These are phyloP conservation scores for Aphis gossypii DNA, from an alignment of 1,140 invertebrate species.

Conservation along the genomic window DNA sequence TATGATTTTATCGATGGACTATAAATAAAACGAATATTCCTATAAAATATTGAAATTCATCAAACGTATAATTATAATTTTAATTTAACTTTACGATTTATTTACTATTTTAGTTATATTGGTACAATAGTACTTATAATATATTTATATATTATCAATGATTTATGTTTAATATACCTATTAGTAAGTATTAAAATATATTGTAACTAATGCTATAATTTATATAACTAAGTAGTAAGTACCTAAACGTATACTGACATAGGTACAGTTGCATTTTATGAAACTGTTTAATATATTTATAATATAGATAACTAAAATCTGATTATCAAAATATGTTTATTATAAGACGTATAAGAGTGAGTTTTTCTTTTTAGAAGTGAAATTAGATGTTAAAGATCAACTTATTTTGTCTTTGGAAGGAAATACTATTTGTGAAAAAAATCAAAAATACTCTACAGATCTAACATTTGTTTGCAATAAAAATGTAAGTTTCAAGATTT, in stretches of 20 bases:
- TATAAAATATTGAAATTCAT: too few species aligned
- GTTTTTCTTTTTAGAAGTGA: conserved; percentile 38
- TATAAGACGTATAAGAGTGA: neutral
- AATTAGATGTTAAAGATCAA: conserved; percentile 30
- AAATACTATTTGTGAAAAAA: neutral
- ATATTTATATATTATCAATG: too few species aligned
- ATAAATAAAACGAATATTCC: too few species aligned
- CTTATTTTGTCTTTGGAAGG: conserved; percentile 45
- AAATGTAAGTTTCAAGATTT: conserved; percentile 19
- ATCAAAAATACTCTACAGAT: conserved; percentile 9
- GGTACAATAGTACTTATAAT: too few species aligned
- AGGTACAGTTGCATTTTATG: neutral
- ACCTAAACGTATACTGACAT: neutral
- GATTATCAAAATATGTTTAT: neutral
- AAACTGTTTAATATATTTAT: neutral
- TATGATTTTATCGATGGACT: too few species aligned
- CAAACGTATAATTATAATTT: too few species aligned
- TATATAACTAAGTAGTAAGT: neutral
- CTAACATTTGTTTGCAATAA: conserved; percentile 35
- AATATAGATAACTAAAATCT: neutral
- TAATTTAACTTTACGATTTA: too few species aligned
- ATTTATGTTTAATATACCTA: too few species aligned
- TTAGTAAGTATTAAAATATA: too few species aligned
- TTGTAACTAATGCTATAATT: too few species aligned
- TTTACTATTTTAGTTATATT: too few species aligned